Evolutionary conservation across 1,140 invertebrate genomes (phyloP).

Genomic region (Zaprionus taronus): DNA sequence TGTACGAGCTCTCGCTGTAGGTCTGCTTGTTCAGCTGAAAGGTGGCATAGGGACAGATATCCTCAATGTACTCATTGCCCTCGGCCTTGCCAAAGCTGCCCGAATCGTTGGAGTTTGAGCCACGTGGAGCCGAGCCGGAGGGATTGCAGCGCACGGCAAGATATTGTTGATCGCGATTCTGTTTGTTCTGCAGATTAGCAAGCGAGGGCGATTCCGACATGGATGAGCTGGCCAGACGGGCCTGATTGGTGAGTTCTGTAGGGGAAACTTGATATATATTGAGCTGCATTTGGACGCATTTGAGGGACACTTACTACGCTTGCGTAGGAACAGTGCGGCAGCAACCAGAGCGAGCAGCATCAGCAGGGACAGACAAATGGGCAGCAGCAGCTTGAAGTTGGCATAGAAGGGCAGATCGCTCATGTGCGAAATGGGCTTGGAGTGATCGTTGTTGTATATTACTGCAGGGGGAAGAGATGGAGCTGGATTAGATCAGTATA

Average conservation of each 20-base stretch:
- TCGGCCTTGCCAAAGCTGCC: slow-evolving; percentile 86
- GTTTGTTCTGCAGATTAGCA: slow-evolving; percentile 90
- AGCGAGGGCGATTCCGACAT: slow-evolving; percentile 88
- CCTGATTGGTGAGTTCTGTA: slow-evolving; percentile 74
- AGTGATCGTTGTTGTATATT: slow-evolving; percentile 86
- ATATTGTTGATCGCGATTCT: slow-evolving; percentile 90
- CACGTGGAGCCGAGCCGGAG: slow-evolving; percentile 83
- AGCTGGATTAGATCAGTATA: background rate
- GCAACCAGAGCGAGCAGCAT: slow-evolving; percentile 88
- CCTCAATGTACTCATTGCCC: slow-evolving; percentile 92
- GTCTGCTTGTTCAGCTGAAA: slow-evolving; percentile 94
- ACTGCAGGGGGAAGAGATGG: slow-evolving; percentile 52
- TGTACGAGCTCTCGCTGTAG: slow-evolving; percentile 94
- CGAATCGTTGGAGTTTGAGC: slow-evolving; percentile 85
- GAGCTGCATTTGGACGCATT: no score
- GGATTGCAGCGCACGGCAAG: slow-evolving; percentile 86
- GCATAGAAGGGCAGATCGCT: slow-evolving; percentile 88
- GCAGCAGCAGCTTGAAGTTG: slow-evolving; percentile 89
- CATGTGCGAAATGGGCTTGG: slow-evolving; percentile 86
- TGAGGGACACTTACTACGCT: slow-evolving; percentile 86
- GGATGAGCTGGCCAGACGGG: slow-evolving; percentile 76
- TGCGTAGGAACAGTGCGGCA: slow-evolving; percentile 87
- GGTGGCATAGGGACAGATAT: slow-evolving; percentile 95
- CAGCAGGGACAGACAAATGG: slow-evolving; percentile 88
- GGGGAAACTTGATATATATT: background rate